A percentile compares a stretch with the other conserved stretches of the same genome.
Evolutionary conservation across 2,888 invertebrate species (phyloP).

Genomic region (Ochropleura leucogaster): DNA sequence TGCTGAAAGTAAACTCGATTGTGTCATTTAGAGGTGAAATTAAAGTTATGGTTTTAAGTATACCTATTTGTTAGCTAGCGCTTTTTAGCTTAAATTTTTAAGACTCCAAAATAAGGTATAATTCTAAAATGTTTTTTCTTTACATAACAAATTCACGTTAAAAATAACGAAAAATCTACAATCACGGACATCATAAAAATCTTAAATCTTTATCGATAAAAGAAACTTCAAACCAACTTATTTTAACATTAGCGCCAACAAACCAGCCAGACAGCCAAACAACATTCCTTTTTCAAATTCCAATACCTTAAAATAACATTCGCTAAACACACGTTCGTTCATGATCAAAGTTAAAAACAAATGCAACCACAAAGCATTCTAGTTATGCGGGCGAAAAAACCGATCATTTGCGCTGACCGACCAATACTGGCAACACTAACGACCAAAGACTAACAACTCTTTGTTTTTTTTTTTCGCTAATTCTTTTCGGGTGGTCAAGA

Average conservation of each 20-base stretch:
- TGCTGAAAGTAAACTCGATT: too few relatives aligned
- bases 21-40: too few relatives aligned
- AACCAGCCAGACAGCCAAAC: constrained; percentile 37
- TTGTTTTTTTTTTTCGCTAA: constrained; percentile 73
- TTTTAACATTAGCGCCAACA: constrained; percentile 26
- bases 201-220: background rate
- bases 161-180: background rate
- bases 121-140: too few relatives aligned
- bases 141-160: too few relatives aligned
- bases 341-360: constrained; percentile 49
- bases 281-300: constrained; percentile 47
- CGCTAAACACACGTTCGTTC: constrained; percentile 34
- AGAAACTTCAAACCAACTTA: constrained; percentile 10
- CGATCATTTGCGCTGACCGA: constrained; percentile 66
- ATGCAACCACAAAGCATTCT: constrained; percentile 51
- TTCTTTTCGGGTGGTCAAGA: constrained; percentile 77
- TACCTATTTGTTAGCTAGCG: too few relatives aligned
- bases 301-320: constrained; percentile 52
- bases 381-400: constrained; percentile 64
- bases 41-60: too few relatives aligned
- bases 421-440: constrained; percentile 66
- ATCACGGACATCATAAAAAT: background rate
- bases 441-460: constrained; percentile 66
- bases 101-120: too few relatives aligned
- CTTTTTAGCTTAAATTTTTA: too few relatives aligned